Evolutionary conservation across 2,113 vertebrate species (phyloP).

Genomic region (Forbesichthys agassizii): DNA sequence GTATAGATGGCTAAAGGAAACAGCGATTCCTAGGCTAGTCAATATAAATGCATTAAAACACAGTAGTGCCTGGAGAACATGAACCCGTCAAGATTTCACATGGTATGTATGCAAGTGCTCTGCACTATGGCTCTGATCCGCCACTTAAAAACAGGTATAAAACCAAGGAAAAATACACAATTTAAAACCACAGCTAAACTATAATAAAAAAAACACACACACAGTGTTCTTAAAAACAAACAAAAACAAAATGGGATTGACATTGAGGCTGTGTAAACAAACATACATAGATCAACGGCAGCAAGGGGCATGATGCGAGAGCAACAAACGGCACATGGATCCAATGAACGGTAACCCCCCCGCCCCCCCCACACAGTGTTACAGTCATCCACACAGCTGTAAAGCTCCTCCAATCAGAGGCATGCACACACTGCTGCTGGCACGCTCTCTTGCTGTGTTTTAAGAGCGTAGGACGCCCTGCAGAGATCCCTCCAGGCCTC

Average conservation of each 20-base stretch:
- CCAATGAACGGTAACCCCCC: slow-evolving; percentile 35
- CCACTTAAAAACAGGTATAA: slow-evolving; percentile 26
- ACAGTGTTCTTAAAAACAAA: slow-evolving; percentile 30
- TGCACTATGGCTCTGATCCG: slow-evolving; percentile 71
- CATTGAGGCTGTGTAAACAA: slow-evolving; percentile 20
- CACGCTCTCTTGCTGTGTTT: slow-evolving; percentile 24
- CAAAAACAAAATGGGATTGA: slow-evolving; percentile 20
- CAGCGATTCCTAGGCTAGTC: slow-evolving; percentile 12
- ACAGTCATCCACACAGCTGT: slow-evolving; percentile 7
- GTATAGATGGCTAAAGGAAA: slow-evolving; percentile 10
- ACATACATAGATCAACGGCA: slow-evolving; percentile 28
- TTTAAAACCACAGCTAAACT: slow-evolving; percentile 29
- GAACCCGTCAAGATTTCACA: slow-evolving; percentile 21
- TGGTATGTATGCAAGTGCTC: slow-evolving; percentile 26
- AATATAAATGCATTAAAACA: slow-evolving; percentile 13
- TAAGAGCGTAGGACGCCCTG: slow-evolving; percentile 34
- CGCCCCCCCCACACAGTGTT: slow-evolving; percentile 11
- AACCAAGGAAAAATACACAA: slow-evolving; percentile 34
- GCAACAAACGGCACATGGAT: slow-evolving; percentile 22
- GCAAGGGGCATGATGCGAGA: slow-evolving; percentile 22
- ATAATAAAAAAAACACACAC: background rate
- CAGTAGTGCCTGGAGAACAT: slow-evolving; percentile 38
- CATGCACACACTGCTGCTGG: slow-evolving; percentile 37
- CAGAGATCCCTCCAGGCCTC: slow-evolving; percentile 23
- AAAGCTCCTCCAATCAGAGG: slow-evolving; percentile 41